Percentiles rank a stretch among this genome's conserved stretches.
Conservation (phyloP, 2,113 vertebrate species). For the Cryptomyrus ogoouensis region DNA sequence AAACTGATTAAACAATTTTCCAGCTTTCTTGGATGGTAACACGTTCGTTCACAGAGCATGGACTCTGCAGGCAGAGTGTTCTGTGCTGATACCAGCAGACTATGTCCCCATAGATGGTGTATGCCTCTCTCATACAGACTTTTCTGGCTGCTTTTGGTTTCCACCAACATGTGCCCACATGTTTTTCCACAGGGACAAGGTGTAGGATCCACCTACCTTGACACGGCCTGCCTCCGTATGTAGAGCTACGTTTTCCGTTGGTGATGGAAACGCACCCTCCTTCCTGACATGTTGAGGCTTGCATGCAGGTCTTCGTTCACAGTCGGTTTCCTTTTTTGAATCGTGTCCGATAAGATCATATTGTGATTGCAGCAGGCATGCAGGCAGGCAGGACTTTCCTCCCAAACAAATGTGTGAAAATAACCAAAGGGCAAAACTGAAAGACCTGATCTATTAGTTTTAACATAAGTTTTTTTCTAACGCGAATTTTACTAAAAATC, state of each 20-base stretch:
- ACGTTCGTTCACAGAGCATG: not conserved
- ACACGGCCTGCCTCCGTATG: not conserved
- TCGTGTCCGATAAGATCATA: not conserved
- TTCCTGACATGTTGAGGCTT: not conserved
- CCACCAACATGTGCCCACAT: not conserved
- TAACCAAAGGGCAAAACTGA: not conserved
- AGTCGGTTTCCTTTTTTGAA: not conserved
- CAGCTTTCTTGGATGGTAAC: not conserved
- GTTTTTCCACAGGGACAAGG: not conserved
- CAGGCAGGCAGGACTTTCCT: not conserved
- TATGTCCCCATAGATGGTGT: not conserved
- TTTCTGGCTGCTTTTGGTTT: not conserved
- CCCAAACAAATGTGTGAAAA: no score
- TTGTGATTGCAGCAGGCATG: not conserved
- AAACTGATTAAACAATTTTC: not conserved
- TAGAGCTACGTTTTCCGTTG: not conserved
- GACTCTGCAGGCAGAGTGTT: not conserved
- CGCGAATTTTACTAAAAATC: not conserved
- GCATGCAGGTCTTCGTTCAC: not conserved
- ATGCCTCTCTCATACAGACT: not conserved
- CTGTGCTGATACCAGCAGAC: not conserved
- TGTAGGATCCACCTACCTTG: not conserved
- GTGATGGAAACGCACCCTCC: not conserved
- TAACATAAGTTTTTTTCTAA: not conserved
- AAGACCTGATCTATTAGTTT: not conserved